phyloP scores from a whole-genome alignment of 2,113 vertebrate genomes.

The Pachycephala philippinensis region DNA sequence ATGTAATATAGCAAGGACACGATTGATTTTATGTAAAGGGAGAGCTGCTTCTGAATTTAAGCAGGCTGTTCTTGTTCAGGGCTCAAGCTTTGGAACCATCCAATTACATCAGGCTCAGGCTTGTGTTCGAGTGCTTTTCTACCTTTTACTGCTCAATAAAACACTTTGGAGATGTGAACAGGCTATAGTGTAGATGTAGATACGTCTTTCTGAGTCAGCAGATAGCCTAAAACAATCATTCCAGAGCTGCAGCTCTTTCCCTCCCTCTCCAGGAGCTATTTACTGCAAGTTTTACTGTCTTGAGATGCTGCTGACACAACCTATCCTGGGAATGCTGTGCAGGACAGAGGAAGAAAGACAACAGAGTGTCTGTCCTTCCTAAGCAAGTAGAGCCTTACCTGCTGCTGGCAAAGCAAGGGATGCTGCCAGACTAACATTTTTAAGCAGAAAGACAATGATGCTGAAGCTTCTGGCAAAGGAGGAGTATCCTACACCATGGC shows the following conservation, averaged over 20 bases:
- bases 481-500: neutral
- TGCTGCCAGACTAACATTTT: neutral
- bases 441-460: neutral
- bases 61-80: neutral
- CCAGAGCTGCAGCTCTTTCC: neutral
- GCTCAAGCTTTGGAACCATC: neutral
- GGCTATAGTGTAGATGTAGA: neutral
- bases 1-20: neutral
- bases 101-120: neutral
- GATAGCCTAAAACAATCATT: neutral
- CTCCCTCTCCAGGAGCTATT: neutral
- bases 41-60: neutral
- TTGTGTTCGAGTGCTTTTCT: slow-evolving; percentile 11
- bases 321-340: neutral
- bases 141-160: slow-evolving; percentile 6
- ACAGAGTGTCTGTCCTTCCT: neutral
- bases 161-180: neutral
- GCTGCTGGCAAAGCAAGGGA: neutral
- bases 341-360: neutral
- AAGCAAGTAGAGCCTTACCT: neutral
- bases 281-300: neutral
- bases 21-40: neutral
- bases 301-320: neutral
- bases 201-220: neutral
- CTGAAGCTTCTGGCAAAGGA: neutral